phyloP scores from a whole-genome alignment of 2,113 vertebrate genomes.

The Trichechus manatus region DNA sequence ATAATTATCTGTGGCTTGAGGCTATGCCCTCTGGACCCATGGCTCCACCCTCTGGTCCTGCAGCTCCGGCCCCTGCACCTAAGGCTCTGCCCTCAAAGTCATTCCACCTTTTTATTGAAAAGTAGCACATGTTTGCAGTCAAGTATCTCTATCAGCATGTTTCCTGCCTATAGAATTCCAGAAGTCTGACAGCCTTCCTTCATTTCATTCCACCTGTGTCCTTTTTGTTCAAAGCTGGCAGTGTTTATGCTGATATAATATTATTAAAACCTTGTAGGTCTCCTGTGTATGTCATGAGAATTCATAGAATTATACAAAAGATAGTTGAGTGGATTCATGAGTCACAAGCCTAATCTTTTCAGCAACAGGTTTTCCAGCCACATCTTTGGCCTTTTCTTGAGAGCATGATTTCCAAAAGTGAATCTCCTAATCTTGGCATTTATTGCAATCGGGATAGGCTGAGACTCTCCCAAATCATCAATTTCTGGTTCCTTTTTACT shows the following conservation, averaged over 20 bases:
- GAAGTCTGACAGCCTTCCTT: background rate
- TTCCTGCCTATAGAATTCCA: background rate
- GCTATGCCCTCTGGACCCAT: background rate
- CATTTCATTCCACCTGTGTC: background rate
- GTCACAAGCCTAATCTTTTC: background rate
- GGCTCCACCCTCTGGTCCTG: background rate
- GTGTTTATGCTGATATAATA: background rate
- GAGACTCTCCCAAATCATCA: background rate
- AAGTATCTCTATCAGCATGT: too few relatives aligned
- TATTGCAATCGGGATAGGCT: background rate
- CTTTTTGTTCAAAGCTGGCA: background rate
- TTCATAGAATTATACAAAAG: background rate
- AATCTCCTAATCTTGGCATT: background rate
- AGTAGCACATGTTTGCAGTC: background rate
- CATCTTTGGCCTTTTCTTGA: background rate
- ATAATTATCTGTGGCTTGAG: background rate
- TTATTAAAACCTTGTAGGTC: background rate
- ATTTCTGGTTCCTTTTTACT: background rate
- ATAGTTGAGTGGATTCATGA: background rate
- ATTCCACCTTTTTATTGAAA: background rate
- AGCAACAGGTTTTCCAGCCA: background rate
- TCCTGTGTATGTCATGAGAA: background rate
- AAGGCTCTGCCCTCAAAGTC: background rate
- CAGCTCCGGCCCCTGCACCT: background rate
- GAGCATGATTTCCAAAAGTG: background rate